Conservation (phyloP, 1,140 invertebrate genomes). For the Cotesia vestalis region DNA sequence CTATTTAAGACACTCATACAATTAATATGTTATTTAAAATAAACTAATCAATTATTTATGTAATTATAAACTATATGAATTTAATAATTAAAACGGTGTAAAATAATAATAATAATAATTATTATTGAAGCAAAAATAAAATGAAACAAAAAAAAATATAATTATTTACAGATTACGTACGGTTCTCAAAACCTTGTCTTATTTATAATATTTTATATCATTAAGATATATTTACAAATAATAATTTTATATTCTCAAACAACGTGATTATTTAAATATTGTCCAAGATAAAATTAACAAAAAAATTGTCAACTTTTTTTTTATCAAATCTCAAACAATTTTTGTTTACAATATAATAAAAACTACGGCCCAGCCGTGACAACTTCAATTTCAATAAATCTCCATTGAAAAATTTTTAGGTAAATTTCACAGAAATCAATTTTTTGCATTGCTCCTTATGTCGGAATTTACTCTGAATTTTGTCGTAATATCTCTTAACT, state of each 20-base stretch:
- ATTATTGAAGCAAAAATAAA: too few relatives aligned
- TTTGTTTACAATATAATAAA: not conserved
- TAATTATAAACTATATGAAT: not conserved
- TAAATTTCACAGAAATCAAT: too few relatives aligned
- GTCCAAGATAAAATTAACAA: too few relatives aligned
- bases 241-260: not conserved
- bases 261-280: not conserved
- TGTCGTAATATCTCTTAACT: too few relatives aligned
- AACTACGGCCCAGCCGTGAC: constrained; percentile 23
- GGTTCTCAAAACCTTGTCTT: not conserved
- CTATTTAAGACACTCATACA: constrained; percentile 22
- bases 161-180: not conserved
- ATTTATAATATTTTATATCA: constrained; percentile 2
- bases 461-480: too few relatives aligned
- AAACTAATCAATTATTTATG: not conserved
- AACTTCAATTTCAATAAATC: not conserved
- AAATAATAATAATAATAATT: too few relatives aligned
- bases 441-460: too few relatives aligned
- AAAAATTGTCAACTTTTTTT: not conserved
- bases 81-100: not conserved
- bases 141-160: too few relatives aligned
- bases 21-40: not conserved
- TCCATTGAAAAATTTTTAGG: not conserved
- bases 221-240: not conserved
- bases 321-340: not conserved